Evolutionary conservation across 2,888 invertebrate species (phyloP), one percentile per base, ranked within the genome.

Genomic region (Acutogordius australiensis): DNA sequence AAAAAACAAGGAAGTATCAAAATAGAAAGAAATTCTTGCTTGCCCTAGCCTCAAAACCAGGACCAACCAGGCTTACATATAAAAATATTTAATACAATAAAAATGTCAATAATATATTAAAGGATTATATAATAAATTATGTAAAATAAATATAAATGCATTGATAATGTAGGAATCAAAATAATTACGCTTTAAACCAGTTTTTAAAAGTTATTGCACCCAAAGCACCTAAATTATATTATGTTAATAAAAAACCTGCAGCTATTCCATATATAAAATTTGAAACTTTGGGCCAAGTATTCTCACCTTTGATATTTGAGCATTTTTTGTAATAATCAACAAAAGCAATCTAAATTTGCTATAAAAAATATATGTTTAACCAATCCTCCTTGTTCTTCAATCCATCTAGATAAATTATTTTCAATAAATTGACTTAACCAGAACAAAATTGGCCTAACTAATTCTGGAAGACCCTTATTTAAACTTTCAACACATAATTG

Each of bases 131-230:
- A n/a, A n/a, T n/a, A n/a, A n/a, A n/a, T n/a, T n/a, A n/a, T n/a
- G n/a, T n/a, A n/a, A n/a, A n/a, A n/a, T n/a, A n/a, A n/a, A n/a
- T n/a, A n/a, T n/a, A n/a, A n/a, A n/a, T n/a, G n/a, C n/a, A n/a
- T n/a, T n/a, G n/a, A n/a, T n/a, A n/a, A n/a, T n/a, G n/a, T n/a
- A n/a, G n/a, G n/a, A n/a, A n/a, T n/a, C n/a, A n/a, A n/a, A n/a
- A n/a, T n/a, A n/a, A n/a, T n/a, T n/a, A n/a, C n/a, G n/a, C n/a
- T n/a, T 51, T 51, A 4, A 51, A 23, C 51, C 51, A 51, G 23
- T 51, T 51, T 51, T 51, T 51, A 4, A 51, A 51, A 23, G 51
- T 51, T 51, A 51, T 51, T n/a, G 51, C 51, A 13, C 51, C 51
- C 13, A 51, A 23, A 4, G 51, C 51, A 4, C 51, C 51, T 51